These are phyloP conservation scores for Nymphicus hollandicus DNA, from an alignment of 2,113 vertebrate species.

Conservation along the genomic window DNA sequence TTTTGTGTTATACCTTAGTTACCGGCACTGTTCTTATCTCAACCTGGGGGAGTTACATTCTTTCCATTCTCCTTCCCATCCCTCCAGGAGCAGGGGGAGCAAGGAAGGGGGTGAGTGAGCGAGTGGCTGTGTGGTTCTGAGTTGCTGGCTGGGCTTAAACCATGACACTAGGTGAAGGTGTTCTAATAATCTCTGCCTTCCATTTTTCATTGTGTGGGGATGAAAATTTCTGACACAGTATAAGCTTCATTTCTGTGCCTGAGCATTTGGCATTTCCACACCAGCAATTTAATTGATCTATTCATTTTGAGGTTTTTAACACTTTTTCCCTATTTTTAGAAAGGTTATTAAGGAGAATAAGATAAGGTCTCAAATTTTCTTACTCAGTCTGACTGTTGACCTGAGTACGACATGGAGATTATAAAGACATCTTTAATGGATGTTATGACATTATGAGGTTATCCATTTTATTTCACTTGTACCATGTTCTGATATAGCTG, in stretches of 20 bases:
- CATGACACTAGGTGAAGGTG: not conserved
- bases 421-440: not conserved
- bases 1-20: not conserved
- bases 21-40: not conserved
- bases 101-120: not conserved
- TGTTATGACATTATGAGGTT: not conserved
- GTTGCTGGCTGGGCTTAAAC: not conserved
- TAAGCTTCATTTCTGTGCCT: not conserved
- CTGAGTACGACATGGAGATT: not conserved
- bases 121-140: not conserved
- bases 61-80: not conserved
- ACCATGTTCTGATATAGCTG: not conserved
- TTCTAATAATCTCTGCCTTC: not conserved
- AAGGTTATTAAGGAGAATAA: not conserved
- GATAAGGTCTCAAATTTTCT: not conserved
- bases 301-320: not conserved
- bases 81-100: accelerated
- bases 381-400: not conserved
- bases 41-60: not conserved
- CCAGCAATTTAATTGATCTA: not conserved
- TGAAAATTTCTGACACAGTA: not conserved
- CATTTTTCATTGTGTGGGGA: not conserved
- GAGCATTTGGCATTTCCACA: not conserved
- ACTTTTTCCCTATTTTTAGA: not conserved
- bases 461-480: not conserved